Base-by-base conservation (phyloP, 2,113 vertebrate species). In the Leucosticte australis region DNA sequence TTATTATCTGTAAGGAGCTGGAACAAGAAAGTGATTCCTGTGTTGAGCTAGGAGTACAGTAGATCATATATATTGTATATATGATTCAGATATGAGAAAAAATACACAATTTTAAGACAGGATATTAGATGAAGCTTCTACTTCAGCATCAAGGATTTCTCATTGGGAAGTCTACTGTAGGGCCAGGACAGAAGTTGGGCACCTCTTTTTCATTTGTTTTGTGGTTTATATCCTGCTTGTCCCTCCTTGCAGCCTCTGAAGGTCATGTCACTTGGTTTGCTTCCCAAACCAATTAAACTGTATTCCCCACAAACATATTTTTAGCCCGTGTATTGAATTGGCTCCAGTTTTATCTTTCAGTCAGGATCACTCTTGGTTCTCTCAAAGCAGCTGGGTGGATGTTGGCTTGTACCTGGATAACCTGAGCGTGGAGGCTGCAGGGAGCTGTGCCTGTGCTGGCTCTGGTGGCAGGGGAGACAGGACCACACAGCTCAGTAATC, bases 71-170 rank as follows among this genome's bases (percentile, higher is more conserved):
- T 44, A 10, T 33, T 71, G 39, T 64, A 17, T 31, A 15, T 6
- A 8, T 57, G 4, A 53, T 39, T 81, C 28, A 73, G 41, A 20
- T 71, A 26, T 3, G 7, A 23, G 62, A 94, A 79, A 59, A 82
- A 53, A 18, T 9, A 16, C 0, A 6, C 4, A 1, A 2, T 52
- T 63, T 80, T 37, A 55, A 46, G 80, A 19, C 15, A 13, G 5
- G 13, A 17, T 21, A 42, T 41, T 27, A 55, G 47, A n/a, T 84
- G 19, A 57, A 75, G 4, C 18, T 74, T 57, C 63, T 74, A 3
- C 14, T 70, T 90, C 59, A 80, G 5, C 1, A 2, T 62, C 30
- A 57, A 73, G 50, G n/a, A 31, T 73, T 69, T 85, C 27, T 86
- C 4, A 2, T 76, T 65, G 59, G 28, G 11, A 55, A 79, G n/a